Conservation (phyloP, 2,113 vertebrate genomes). For the Illadopsis cleaveri region DNA sequence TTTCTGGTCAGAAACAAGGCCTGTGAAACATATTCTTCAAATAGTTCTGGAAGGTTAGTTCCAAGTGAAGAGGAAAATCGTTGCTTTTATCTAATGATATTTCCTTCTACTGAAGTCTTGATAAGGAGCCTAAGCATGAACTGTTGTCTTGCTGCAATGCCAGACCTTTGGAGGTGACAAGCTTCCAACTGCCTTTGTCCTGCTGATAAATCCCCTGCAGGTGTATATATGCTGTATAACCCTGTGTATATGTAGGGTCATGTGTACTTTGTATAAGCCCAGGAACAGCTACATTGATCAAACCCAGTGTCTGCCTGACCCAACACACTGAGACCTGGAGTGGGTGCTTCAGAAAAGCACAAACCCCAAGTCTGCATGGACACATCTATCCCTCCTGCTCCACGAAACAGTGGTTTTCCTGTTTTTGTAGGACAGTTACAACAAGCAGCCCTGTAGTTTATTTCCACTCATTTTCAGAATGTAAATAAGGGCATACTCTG, state of each 20-base stretch:
- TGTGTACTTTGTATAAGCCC: not conserved
- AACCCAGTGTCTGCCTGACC: not conserved
- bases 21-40: not conserved
- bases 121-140: not conserved
- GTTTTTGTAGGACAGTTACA: not conserved
- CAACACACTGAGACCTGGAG: not conserved
- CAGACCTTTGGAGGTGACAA: not conserved
- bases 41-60: not conserved
- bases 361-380: not conserved
- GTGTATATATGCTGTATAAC: not conserved
- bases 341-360: not conserved
- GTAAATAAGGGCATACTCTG: not conserved
- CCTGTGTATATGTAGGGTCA: not conserved
- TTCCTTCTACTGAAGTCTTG: not conserved
- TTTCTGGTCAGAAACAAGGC: not conserved
- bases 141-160: not conserved
- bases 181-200: not conserved
- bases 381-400: not conserved
- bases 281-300: not conserved
- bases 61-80: not conserved
- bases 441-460: not conserved
- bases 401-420: not conserved
- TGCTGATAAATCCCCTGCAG: not conserved
- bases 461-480: not conserved
- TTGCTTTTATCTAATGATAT: not conserved